Conservation (phyloP, 2,113 vertebrate genomes). For the Tachysurus vachellii region DNA sequence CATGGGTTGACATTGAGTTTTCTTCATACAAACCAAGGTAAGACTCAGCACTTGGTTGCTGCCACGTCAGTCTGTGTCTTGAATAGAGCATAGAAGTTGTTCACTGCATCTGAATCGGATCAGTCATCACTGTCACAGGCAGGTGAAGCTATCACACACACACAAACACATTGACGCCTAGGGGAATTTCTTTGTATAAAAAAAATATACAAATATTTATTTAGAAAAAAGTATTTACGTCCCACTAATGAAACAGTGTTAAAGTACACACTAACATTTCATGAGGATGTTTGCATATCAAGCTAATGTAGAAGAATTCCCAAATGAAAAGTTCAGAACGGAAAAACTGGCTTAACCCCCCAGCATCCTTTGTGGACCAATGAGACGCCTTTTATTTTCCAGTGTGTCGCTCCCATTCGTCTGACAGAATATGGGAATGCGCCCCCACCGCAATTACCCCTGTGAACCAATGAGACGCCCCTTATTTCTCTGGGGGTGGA, state of each 20-base stretch:
- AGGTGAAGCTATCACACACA: too few relatives aligned
- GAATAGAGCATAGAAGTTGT: too few relatives aligned
- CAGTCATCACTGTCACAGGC: too few relatives aligned
- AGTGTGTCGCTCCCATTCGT: conserved; percentile 17
- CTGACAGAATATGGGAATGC: conserved; percentile 32
- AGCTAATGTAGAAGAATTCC: neutral
- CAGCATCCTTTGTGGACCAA: neutral
- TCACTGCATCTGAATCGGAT: too few relatives aligned
- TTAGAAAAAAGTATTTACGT: neutral
- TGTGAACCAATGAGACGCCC: conserved; percentile 64
- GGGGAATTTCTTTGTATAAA: too few relatives aligned
- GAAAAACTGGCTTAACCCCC: neutral
- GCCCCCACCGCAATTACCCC: conserved; percentile 41
- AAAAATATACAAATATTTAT: neutral
- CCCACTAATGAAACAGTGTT: neutral
- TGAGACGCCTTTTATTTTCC: neutral
- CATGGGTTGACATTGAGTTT: too few relatives aligned
- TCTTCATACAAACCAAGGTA: too few relatives aligned
- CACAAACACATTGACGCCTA: too few relatives aligned
- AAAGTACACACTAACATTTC: neutral
- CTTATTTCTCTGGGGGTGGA: conserved; percentile 22
- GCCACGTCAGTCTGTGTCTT: too few relatives aligned
- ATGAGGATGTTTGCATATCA: neutral
- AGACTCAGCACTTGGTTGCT: too few relatives aligned
- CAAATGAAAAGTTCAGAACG: neutral